phyloP scores from a whole-genome alignment of 2,888 invertebrate species.

The Drosophila vallismaia region DNA sequence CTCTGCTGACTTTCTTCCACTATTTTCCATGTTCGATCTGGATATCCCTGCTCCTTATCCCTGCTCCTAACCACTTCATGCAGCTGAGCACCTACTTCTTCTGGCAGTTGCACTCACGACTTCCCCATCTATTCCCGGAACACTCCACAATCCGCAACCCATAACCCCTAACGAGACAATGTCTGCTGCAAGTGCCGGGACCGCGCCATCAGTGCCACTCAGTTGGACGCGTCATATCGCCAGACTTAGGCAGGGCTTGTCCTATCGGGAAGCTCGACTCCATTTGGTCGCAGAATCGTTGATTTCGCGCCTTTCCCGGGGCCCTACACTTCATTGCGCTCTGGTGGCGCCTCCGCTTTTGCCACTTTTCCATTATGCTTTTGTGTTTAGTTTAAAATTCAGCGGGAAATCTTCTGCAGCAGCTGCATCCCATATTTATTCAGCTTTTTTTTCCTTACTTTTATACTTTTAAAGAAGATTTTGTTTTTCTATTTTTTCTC shows the following conservation, averaged over 20 bases:
- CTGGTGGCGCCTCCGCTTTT: conserved; percentile 61
- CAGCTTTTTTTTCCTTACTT: conserved; percentile 11
- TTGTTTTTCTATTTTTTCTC: background rate
- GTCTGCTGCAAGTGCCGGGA: conserved; percentile 12
- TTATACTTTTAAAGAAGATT: background rate
- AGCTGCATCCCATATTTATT: conserved; percentile 51
- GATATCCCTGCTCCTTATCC: background rate
- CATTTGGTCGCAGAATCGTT: conserved; percentile 35
- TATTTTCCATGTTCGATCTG: background rate
- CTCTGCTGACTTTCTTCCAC: background rate
- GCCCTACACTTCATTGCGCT: conserved; percentile 73
- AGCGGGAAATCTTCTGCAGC: conserved; percentile 61
- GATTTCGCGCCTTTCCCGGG: conserved; percentile 38
- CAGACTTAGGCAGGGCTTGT: conserved; percentile 20
- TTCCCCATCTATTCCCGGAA: background rate
- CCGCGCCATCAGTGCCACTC: conserved; percentile 27
- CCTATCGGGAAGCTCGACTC: conserved; percentile 22
- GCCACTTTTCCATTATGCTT: conserved; percentile 72
- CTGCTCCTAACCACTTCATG: no score
- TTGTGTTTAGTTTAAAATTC: conserved; percentile 72
- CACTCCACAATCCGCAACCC: background rate
- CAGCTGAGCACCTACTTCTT: background rate
- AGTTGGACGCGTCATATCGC: conserved; percentile 29
- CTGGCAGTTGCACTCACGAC: background rate
- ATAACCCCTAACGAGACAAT: conserved; percentile 25